Evolutionary conservation across 2,113 vertebrate species (phyloP).

Genomic region (Riparia riparia): DNA sequence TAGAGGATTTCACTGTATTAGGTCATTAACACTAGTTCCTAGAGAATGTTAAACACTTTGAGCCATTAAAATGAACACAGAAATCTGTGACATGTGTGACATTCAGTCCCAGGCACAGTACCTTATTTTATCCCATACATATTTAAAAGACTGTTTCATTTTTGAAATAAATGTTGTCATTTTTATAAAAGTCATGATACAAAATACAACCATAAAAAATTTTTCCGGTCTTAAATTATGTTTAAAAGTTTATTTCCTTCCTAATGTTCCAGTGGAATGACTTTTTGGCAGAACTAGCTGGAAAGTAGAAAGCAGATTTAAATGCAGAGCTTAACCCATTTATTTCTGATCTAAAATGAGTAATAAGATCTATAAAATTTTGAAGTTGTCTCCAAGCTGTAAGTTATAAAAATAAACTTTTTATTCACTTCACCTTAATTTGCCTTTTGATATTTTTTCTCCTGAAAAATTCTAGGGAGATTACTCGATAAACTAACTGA

Average conservation of each 20-base stretch:
- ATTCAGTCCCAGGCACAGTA: background rate
- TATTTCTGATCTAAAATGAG: background rate
- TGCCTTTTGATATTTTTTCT: background rate
- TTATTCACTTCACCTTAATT: background rate
- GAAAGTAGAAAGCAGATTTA: conserved; percentile 23
- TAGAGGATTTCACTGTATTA: background rate
- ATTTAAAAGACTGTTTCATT: background rate
- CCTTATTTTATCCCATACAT: background rate
- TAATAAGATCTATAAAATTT: background rate
- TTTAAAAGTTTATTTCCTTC: conserved; percentile 69
- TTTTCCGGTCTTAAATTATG: conserved; percentile 51
- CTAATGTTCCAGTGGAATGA: conserved; percentile 55
- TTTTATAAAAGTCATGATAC: background rate
- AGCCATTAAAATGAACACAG: background rate
- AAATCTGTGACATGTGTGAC: background rate
- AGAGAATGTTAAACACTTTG: background rate
- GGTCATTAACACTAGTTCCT: background rate
- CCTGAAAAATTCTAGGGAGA: background rate
- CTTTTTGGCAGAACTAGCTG: conserved; percentile 40
- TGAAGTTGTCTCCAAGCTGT: background rate
- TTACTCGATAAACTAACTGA: background rate
- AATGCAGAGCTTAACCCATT: conserved; percentile 36
- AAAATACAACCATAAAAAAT: conserved; percentile 36
- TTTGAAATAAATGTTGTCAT: background rate
- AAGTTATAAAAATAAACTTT: background rate